These are phyloP conservation scores for Xylocopa sonorina DNA, from an alignment of 1,140 invertebrate genomes.

Conservation along the genomic window DNA sequence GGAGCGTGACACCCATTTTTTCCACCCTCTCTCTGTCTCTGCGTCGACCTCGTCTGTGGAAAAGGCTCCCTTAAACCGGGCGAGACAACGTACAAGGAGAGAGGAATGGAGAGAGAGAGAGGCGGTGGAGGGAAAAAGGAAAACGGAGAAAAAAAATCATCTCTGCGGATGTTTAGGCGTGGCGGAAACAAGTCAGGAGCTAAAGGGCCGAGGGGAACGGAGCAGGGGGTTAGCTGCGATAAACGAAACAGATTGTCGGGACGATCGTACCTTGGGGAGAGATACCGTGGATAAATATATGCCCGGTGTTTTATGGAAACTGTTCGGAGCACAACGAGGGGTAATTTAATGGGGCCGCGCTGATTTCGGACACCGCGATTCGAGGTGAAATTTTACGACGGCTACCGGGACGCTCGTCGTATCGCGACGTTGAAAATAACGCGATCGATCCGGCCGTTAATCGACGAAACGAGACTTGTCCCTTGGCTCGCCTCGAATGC, in stretches of 20 bases:
- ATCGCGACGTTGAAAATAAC: background rate
- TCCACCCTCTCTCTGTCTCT: background rate
- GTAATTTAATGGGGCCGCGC: conserved; percentile 52
- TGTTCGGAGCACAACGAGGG: conserved; percentile 14
- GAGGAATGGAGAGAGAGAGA: background rate
- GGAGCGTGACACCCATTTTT: conserved; percentile 74
- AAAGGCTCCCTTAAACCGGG: conserved; percentile 15
- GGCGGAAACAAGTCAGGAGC: conserved; percentile 40
- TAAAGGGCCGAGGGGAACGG: background rate
- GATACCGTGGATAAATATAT: conserved; percentile 53
- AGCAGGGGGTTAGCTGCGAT: conserved; percentile 38
- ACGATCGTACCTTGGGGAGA: conserved; percentile 40
- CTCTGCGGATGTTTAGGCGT: conserved; percentile 63
- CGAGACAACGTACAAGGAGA: conserved; percentile 21
- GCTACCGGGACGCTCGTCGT: background rate
- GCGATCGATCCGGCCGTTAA: conserved; percentile 16
- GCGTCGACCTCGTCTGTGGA: background rate
- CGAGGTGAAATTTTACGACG: conserved; percentile 36
- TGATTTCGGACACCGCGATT: conserved; percentile 3
- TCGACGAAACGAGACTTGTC: background rate
- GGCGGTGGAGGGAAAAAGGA: too few relatives aligned
- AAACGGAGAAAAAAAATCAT: conserved; percentile 55
- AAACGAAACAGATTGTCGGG: conserved; percentile 64
- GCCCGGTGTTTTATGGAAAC: conserved; percentile 58
- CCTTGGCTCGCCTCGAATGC: background rate